Conservation (phyloP, 2,797 vertebrate species). For the Pangasius macronema region DNA sequence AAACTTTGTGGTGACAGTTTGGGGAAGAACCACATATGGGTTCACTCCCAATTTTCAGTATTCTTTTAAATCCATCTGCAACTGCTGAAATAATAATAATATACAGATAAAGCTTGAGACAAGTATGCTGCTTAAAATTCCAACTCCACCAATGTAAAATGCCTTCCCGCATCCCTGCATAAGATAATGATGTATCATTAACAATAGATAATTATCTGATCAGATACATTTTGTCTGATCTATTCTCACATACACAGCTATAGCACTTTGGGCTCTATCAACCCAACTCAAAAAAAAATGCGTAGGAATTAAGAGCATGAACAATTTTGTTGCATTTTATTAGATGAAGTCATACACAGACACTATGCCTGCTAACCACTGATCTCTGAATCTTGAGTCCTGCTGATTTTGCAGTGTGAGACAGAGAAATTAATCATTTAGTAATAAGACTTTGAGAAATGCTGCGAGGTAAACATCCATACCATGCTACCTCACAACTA, state of each 20-base stretch:
- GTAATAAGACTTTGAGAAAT: constrained; percentile 8
- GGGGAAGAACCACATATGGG: neutral
- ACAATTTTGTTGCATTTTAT: neutral
- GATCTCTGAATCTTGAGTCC: neutral
- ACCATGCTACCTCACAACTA: neutral
- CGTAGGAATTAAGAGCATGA: neutral
- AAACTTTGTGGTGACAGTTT: neutral
- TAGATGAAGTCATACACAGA: neutral
- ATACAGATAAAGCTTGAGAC: neutral
- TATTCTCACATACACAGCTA: neutral
- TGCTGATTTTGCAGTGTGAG: constrained; percentile 7
- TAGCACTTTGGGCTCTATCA: neutral
- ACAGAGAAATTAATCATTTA: constrained; percentile 10
- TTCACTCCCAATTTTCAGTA: neutral
- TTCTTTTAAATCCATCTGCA: neutral
- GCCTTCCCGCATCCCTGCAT: neutral
- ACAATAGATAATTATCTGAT: neutral
- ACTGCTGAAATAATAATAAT: neutral
- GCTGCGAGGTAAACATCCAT: neutral
- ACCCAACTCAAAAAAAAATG: neutral
- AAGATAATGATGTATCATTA: neutral
- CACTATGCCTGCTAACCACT: neutral
- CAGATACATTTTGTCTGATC: neutral
- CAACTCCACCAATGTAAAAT: neutral
- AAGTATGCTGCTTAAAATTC: neutral